These are phyloP conservation scores for Protomyctophum bolini DNA, from an alignment of 2,113 vertebrate genomes.

Conservation along the genomic window DNA sequence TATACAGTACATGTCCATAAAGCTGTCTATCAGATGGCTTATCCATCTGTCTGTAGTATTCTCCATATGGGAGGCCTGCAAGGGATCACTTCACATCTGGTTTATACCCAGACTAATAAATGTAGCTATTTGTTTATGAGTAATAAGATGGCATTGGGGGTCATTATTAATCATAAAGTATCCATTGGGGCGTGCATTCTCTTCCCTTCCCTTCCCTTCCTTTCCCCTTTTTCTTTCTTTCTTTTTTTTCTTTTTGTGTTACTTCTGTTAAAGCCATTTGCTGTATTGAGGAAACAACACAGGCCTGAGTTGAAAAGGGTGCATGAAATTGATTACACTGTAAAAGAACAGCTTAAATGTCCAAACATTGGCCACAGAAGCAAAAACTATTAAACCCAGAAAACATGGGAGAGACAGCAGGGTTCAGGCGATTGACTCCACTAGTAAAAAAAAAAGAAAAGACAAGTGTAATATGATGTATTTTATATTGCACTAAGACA, in stretches of 20 bases:
- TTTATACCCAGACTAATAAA: constrained; percentile 14
- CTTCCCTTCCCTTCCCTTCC: too few species aligned
- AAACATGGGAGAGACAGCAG: not conserved
- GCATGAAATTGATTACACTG: constrained; percentile 53
- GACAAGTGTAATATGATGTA: constrained; percentile 26
- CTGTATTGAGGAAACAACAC: constrained; percentile 28
- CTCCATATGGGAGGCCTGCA: constrained; percentile 14
- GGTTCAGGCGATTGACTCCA: constrained; percentile 12
- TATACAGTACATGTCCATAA: not conserved
- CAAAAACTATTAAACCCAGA: constrained; percentile 19
- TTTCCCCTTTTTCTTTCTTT: too few species aligned
- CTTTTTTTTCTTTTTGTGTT: constrained; percentile 9
- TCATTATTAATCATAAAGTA: constrained; percentile 16
- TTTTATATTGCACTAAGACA: constrained; percentile 40
- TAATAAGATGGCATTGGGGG: constrained; percentile 13
- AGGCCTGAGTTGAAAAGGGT: constrained; percentile 35
- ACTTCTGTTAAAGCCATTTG: constrained; percentile 23
- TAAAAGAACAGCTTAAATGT: constrained; percentile 45
- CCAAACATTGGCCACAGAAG: constrained; percentile 30
- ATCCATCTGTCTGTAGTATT: constrained; percentile 20
- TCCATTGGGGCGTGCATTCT: not conserved
- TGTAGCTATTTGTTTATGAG: constrained; percentile 26
- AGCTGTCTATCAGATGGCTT: not conserved
- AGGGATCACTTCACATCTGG: constrained; percentile 10
- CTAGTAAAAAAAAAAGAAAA: constrained; percentile 38